Evolutionary conservation across 2,888 invertebrate genomes (phyloP), one percentile per base, ranked within the genome.

Genomic region (Branchipolynoe longqiensis): DNA sequence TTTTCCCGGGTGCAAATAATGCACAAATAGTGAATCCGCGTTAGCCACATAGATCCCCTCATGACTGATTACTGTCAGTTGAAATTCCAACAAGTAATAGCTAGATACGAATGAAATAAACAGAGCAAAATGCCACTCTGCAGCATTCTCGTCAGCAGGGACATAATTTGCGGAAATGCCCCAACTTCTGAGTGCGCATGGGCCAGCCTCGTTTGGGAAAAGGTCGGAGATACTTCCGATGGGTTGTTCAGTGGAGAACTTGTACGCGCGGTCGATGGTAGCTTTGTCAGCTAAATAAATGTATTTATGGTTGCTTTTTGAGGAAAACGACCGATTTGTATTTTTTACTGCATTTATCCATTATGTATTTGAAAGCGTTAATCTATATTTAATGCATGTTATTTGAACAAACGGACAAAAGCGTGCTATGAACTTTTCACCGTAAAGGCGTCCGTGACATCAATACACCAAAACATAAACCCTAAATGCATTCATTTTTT

Each of bases 101-200:
- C 41, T 0, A 48, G 48, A 78, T 78, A 78, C 22, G 48, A 41
- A 48, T 18, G 78, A 48, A 78, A 48, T 78, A 54, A 78, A 78
- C 78, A 41, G 48, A 78, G 78, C 28, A 3, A 69, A 25, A 48
- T 8, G 25, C 78, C n/a, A n/a, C 78, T 0, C 48, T 48, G 6
- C 38, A 22, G 6, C 28, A 78, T 48, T 78, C 78, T 28, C 48
- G 40, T 54, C 12, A 28, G 6, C 38, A 31, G 33, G 69, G 69
- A 69, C 78, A 78, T 78, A 78, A 78, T 78, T 78, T 78, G 28
- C 78, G 78, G 78, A 78, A 78, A 31, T 78, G 78, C 48, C 22
- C 48, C 8, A 28, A 2, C 31, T 0, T n/a, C 12, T 41, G 1
- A 78, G 69, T 1, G 78, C 78, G 41, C 78, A 78, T 78, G 78